Evolutionary conservation across 2,113 vertebrate species (phyloP), one percentile per base, ranked within the genome.

Genomic region (Callaeas wilsoni): DNA sequence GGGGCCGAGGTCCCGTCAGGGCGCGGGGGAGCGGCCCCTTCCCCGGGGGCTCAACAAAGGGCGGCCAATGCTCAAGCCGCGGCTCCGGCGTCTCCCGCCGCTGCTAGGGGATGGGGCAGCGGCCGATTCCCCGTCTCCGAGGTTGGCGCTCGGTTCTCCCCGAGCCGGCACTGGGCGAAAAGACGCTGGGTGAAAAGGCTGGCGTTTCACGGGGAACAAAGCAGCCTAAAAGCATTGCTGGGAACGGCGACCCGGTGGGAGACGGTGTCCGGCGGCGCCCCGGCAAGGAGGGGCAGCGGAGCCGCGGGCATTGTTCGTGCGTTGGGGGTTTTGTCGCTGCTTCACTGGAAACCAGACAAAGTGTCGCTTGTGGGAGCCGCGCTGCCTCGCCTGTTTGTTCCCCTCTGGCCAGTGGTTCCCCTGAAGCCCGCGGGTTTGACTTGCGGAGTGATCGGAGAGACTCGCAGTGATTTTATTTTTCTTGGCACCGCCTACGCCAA

Each of bases 241-340:
- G 25, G 35, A 89, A 52, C 60, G 25, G 62, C 42, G 71, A 46
- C 60, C 70, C 52, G 41, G 59, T 39, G 46, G 50, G 65, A 52
- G 50, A 9, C 10, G 44, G 69, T 77, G 57, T 57, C 62, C 39
- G 50, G 33, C 23, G 60, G 35, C 33, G 35, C 50, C 32, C 57
- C 63, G 68, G 49, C 53, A 21, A n/a, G 44, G n/a, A 73, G 78
- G 55, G 26, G 52, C 67, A 64, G 3, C 16, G 91, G 68, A 33
- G 68, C 78, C 69, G 55, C 30, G 77, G 91, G 91, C 84, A 89
- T 96, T 96, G 96, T 96, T 96, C 50, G 67, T 14, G 39, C 46
- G 62, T 85, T 59, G 75, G 41, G 37, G 75, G n/a, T 59, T 86
- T 77, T 57, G 79, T 87, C 33, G 32, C 69, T 17, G 82, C 60